Evolutionary conservation across 2,797 vertebrate species (phyloP).

Genomic region (Paedocypris micromegethes): DNA sequence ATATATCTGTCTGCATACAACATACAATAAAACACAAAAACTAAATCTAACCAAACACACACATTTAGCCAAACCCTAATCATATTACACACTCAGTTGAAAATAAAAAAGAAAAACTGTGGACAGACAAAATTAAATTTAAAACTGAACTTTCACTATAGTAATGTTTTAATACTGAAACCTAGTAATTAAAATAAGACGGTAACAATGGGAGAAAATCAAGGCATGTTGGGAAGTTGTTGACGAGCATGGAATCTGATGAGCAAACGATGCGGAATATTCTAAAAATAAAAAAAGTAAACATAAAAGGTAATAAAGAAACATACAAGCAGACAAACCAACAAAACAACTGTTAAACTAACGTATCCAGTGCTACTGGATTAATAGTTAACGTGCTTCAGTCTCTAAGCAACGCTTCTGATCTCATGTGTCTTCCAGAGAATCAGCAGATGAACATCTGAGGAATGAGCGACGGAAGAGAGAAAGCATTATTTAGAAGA

Average conservation of each 20-base stretch:
- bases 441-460: conserved; percentile 13
- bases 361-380: conserved; percentile 3
- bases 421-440: conserved; percentile 31
- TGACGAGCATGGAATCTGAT: neutral
- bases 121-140: no score
- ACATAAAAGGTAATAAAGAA: neutral
- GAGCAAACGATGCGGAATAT: neutral
- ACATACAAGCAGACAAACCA: neutral
- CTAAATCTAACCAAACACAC: no score
- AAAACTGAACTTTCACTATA: no score
- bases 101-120: no score
- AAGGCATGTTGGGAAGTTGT: no score
- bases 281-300: neutral
- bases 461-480: conserved; percentile 45
- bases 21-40: no score
- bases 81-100: no score
- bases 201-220: no score
- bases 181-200: no score
- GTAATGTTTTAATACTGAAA: no score
- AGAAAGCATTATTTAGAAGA: conserved; percentile 50
- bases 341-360: neutral
- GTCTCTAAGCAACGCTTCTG: conserved; percentile 34
- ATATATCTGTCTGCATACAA: no score
- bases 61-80: no score
- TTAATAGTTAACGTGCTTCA: conserved; percentile 44